A percentile compares a stretch with the other conserved stretches of the same genome.
Conservation (phyloP, 2,113 vertebrate genomes). For the Trogon melanurus region DNA sequence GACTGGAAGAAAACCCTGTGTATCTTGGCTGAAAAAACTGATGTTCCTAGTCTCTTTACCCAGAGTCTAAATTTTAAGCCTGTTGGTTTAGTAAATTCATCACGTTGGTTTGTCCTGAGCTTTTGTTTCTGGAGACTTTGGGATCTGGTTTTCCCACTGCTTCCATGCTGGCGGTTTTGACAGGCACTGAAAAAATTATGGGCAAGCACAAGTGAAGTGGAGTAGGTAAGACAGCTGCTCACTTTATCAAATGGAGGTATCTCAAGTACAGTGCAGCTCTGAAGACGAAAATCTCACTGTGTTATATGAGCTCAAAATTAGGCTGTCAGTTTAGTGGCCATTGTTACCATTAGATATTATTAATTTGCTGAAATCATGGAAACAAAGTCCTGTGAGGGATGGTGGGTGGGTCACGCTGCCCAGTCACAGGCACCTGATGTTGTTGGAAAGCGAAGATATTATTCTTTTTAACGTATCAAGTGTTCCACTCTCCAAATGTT, state of each 20-base stretch:
- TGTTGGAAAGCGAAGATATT: neutral
- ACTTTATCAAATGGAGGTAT: neutral
- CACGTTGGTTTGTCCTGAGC: neutral
- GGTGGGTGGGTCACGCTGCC: neutral
- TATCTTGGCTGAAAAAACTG: slow-evolving; percentile 36
- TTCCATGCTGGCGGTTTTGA: neutral
- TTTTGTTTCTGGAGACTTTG: neutral
- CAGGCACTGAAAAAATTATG: neutral
- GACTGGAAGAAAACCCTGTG: neutral
- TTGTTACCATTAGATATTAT: fast-evolving
- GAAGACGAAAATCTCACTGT: neutral
- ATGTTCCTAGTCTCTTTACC: neutral
- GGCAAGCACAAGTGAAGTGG: neutral
- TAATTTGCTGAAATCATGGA: neutral
- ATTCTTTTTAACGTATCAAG: neutral
- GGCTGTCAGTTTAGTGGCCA: neutral
- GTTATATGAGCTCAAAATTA: neutral
- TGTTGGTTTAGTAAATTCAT: slow-evolving; percentile 42
- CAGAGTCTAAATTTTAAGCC: neutral
- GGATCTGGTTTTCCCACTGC: neutral
- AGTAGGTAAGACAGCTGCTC: neutral
- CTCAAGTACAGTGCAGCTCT: neutral
- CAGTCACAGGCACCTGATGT: neutral
- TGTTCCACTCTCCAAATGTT: neutral
- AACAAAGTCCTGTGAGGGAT: neutral